Evolutionary conservation across 2,888 invertebrate species (phyloP), one percentile per base, ranked within the genome.

Genomic region (Coleophora deauratella): DNA sequence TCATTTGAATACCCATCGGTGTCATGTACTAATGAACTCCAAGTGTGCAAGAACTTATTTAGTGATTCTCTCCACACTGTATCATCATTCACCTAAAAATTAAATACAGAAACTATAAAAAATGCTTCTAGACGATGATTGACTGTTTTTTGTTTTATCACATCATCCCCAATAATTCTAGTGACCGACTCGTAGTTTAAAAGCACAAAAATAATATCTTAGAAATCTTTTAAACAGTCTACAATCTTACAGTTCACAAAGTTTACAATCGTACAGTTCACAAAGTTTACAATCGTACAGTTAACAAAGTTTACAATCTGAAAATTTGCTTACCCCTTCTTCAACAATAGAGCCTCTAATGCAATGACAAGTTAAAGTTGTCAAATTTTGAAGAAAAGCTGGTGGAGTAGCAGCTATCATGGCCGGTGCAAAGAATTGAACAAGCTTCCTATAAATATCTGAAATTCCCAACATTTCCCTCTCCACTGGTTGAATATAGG

Each of bases 1-100:
- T 78, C 81, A 51, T 73, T 69, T 1, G 77, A 59, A 33, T 71
- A 81, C 0, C 79, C 80, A 39, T 75, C 72, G 1, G 66, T 51
- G 35, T 82, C 81, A 40, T 79, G 80, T 1, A 78, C 77, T 46
- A 86, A 53, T 9, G 80, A 73, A 47, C 85, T 76, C 86, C 86
- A 86, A 32, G 80, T 78, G 41, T 84, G 81, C 11, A 86, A 68
- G 44, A 84, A 82, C 45, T 85, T 85, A 47, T 78, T 85, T n/a
- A 86, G 46, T 0, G 85, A 71, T 45, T 86, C 86, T 52, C 81
- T 62, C 77, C 80, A 81, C 1, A 84, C 76, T 34, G 78, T 79
- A 43, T 84, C 84, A 32, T 84, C 84, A 46, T 78, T 75, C 10
- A 68, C 51, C 84, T 82, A 42, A 35, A 37, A 44, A 43, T 37